Evolutionary conservation across 2,888 invertebrate genomes (phyloP).

Genomic region (Lutraria lutraria): DNA sequence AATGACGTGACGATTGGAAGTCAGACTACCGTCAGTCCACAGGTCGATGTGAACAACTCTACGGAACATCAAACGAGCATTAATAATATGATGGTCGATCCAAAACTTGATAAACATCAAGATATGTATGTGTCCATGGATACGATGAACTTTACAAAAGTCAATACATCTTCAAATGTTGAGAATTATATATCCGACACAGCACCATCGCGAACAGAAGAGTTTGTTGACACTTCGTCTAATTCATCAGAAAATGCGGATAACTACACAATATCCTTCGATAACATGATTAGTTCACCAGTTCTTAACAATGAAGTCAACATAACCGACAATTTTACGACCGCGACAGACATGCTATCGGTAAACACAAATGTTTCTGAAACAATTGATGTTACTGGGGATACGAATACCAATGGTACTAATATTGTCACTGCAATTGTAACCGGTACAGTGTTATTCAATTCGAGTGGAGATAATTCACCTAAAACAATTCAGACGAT

Average conservation of each 20-base stretch:
- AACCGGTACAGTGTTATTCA: conserved; percentile 39
- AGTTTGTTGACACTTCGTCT: not conserved
- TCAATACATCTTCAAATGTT: not conserved
- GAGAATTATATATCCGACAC: not conserved
- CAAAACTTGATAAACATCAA: not conserved
- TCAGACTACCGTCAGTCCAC: not conserved
- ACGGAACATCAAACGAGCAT: not conserved
- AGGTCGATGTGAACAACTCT: not conserved
- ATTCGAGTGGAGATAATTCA: not conserved
- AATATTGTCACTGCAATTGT: conserved; percentile 19
- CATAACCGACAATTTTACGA: not conserved
- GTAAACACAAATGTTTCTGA: not conserved
- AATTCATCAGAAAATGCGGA: not conserved
- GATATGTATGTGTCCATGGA: not conserved
- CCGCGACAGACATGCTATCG: not conserved
- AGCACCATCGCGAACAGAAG: not conserved
- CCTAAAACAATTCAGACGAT: conserved; percentile 37
- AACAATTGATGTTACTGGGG: too few species aligned
- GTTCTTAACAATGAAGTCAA: not conserved
- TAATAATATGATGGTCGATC: not conserved
- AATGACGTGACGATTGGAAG: not conserved
- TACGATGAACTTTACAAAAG: not conserved
- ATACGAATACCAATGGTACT: not conserved
- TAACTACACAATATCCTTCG: not conserved
- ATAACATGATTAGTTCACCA: not conserved